A percentile compares a stretch with the other conserved stretches of the same genome.
Evolutionary conservation across 2,888 invertebrate genomes (phyloP).

Genomic region (Chrysolina americana): DNA sequence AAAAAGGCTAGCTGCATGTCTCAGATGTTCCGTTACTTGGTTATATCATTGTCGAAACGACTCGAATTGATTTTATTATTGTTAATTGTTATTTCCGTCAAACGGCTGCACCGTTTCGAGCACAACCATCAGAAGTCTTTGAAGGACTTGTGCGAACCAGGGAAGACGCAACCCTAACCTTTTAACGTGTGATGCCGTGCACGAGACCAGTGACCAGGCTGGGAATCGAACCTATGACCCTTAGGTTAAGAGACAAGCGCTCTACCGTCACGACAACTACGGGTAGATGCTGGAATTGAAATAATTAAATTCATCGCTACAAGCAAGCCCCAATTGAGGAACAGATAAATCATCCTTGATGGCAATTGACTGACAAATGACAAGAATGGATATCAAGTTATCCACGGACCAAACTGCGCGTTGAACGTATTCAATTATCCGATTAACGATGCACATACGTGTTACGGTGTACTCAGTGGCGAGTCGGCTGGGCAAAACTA

Average conservation of each 20-base stretch:
- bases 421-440: conserved; percentile 13
- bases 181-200: too few species aligned
- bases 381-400: conserved; percentile 21
- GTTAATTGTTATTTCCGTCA: too few species aligned
- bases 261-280: too few species aligned
- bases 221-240: too few species aligned
- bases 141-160: too few species aligned
- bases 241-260: too few species aligned
- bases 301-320: not conserved
- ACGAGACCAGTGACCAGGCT: too few species aligned
- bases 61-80: not conserved
- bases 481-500: conserved; percentile 9
- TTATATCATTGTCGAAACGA: not conserved
- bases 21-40: not conserved
- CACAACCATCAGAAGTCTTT: too few species aligned
- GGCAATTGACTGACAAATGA: conserved; percentile 18
- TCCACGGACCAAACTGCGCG: not conserved
- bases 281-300: not conserved
- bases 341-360: conserved; percentile 13
- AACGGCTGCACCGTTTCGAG: too few species aligned
- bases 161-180: too few species aligned
- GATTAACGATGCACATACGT: conserved; percentile 6
- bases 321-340: not conserved
- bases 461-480: conserved; percentile 12
- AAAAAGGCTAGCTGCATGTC: too few species aligned